phyloP scores from a whole-genome alignment of 2,113 vertebrate species.

The Muntiacus reevesi region DNA sequence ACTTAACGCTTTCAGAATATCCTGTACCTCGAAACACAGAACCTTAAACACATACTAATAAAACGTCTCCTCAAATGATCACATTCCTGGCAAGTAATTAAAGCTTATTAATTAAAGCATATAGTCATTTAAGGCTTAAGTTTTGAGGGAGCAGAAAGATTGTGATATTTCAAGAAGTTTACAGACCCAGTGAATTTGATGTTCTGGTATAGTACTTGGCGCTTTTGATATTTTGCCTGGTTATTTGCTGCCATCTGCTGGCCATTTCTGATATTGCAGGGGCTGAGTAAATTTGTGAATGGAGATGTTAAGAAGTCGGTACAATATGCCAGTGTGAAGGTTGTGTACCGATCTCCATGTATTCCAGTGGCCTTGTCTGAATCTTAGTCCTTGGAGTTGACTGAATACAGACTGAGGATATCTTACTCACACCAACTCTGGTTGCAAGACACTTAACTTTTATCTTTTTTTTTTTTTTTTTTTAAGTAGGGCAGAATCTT shows the following conservation, averaged over 20 bases:
- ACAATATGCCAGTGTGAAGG: background rate
- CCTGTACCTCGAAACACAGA: background rate
- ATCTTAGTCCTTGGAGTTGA: background rate
- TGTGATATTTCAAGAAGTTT: background rate
- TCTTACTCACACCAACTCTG: background rate
- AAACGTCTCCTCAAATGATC: background rate
- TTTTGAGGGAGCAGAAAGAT: conserved; percentile 1
- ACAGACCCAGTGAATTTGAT: background rate
- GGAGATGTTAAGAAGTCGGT: background rate
- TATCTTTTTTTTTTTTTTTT: background rate
- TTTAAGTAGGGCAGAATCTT: background rate
- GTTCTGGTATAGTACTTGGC: fast-evolving
- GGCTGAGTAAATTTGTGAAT: background rate
- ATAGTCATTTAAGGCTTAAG: background rate
- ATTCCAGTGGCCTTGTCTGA: background rate
- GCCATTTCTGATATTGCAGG: conserved; percentile 38
- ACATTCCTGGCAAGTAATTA: background rate
- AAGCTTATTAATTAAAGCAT: conserved; percentile 1
- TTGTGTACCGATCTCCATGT: background rate
- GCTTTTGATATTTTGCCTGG: conserved; percentile 37
- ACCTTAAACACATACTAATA: background rate
- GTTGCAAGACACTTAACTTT: background rate
- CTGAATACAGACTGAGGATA: background rate
- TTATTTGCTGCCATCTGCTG: conserved; percentile 83
- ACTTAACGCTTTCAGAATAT: background rate